Base-by-base conservation (phyloP, 1,140 invertebrate genomes). In the Euwallacea fornicatus region DNA sequence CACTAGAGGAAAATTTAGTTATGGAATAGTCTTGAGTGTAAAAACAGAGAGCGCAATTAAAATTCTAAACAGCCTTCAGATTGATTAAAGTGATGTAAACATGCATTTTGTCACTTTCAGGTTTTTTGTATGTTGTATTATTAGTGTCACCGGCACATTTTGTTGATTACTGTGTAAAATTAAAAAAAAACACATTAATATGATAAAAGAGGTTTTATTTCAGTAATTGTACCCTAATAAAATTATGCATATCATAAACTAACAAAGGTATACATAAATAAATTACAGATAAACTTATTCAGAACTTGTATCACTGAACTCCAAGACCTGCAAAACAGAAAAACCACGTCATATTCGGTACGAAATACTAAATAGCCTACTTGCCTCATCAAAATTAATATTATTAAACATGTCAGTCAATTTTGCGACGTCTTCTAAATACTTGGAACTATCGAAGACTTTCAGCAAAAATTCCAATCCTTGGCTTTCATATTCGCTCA, bases 361-460 rank as follows among this genome's bases (percentile, higher is more conserved):
- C 1, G 13, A 50, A 50, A 50, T 50, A 50, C 46, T 50, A 50
- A 50, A 33, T 33, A 33, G 21, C 21, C 4, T 33, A 33, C 46
- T 42, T 61, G 74, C 75, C 60, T 74, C 73, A 44, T 58, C 62
- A 33, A 88, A 81, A 78, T 91, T 86, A 11, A 87, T 85, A 16
- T 86, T 83, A 43, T 87, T 83, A 55, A 93, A 88, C 63, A 96
- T 83, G 75, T 93, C 86, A 7, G 90, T 89, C 7, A 98, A 83
- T 0, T 95, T 95, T 6, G 95, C 94, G 0, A 98, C 78, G 76
- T 93, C 89, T 84, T 98, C 96, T 59, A 98, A 84, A 83, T 92
- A 93, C 73, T 88, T 89, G 2, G 93, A 89, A 76, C 90, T 88
- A 78, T 96, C 91, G 76, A 97, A 96, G 0, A 92, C 94, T 75